Evolutionary conservation across 2,113 vertebrate species (phyloP), one percentile per base, ranked within the genome.

Genomic region (Tricholaema leucomelas): DNA sequence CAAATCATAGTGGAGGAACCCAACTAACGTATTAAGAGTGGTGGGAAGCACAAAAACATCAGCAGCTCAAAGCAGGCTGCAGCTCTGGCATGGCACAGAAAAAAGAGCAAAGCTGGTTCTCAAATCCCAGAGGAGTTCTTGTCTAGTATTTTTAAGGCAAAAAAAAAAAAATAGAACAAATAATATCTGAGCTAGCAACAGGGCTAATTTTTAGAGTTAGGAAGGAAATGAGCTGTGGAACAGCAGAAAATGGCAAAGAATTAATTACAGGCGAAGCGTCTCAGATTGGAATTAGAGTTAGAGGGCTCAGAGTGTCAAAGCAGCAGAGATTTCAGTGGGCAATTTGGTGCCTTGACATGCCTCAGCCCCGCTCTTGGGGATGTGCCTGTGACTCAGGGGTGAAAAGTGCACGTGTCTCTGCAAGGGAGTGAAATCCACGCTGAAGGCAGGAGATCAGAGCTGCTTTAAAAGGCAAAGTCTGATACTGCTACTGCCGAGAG

Each of bases 201-300:
- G 20, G 46, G 71, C 27, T 76, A 10, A 63, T 92, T 87, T 76
- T 59, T 76, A 46, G 54, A 87, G 31, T 44, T 63, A 63, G 50
- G 60, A 79, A 67, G 23, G 16, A 85, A 88, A 76, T 25, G 55
- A 91, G 25, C 83, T 63, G 61, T n/a, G 3, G 52, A 77, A 65
- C n/a, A 77, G 71, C 56, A 85, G 60, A 82, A 88, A 66, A 38
- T 31, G 75, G 50, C n/a, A 61, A 17, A 85, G 42, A 77, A 70
- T 79, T 84, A 89, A 88, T 90, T 75, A 61, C 66, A 75, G 80
- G 44, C 42, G 31, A 55, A 88, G 55, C 12, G 31, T 76, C 74
- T 81, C 46, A 28, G 24, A n/a, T 30, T n/a, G 40, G 73, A 90
- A 71, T 46, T 77, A 30, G 55, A 92, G 70, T 76, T 69, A 81